phyloP scores from a whole-genome alignment of 1,140 invertebrate genomes.

The Drosophila miranda region DNA sequence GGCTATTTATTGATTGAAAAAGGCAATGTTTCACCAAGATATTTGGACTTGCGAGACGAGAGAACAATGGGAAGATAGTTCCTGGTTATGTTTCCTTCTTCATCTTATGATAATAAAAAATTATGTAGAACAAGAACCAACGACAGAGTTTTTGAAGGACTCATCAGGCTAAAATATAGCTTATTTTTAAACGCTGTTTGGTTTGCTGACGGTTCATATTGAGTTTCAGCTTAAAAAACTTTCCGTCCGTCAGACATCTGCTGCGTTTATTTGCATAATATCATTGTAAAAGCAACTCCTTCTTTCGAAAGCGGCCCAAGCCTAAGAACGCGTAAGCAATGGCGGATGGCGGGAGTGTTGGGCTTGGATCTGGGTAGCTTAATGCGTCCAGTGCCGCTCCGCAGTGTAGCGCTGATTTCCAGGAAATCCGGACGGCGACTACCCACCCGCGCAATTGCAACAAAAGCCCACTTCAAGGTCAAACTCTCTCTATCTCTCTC shows the following conservation, averaged over 20 bases:
- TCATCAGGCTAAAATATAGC: too few species aligned
- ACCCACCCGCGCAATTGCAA: slow-evolving; percentile 1
- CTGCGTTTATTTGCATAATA: slow-evolving; percentile 60
- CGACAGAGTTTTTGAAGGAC: too few species aligned
- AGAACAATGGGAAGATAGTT: too few species aligned
- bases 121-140: too few species aligned
- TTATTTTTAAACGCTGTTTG: neutral
- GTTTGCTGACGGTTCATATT: too few species aligned
- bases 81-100: too few species aligned
- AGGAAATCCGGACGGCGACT: slow-evolving; percentile 16
- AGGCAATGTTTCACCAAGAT: slow-evolving; percentile 4
- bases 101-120: too few species aligned
- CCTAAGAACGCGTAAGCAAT: slow-evolving; percentile 50
- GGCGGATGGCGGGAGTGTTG: slow-evolving; percentile 1
- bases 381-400: neutral
- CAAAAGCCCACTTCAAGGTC: slow-evolving; percentile 30
- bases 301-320: slow-evolving; percentile 17
- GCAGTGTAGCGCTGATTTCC: slow-evolving; percentile 22
- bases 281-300: slow-evolving; percentile 30
- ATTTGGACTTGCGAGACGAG: neutral
- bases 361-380: too few species aligned
- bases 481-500: neutral
- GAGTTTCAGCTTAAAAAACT: slow-evolving; percentile 17
- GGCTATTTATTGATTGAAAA: slow-evolving; percentile 28
- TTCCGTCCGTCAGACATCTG: slow-evolving; percentile 30